Evolutionary conservation across 2,797 vertebrate genomes (phyloP).

Genomic region (Hybognathus amarus): DNA sequence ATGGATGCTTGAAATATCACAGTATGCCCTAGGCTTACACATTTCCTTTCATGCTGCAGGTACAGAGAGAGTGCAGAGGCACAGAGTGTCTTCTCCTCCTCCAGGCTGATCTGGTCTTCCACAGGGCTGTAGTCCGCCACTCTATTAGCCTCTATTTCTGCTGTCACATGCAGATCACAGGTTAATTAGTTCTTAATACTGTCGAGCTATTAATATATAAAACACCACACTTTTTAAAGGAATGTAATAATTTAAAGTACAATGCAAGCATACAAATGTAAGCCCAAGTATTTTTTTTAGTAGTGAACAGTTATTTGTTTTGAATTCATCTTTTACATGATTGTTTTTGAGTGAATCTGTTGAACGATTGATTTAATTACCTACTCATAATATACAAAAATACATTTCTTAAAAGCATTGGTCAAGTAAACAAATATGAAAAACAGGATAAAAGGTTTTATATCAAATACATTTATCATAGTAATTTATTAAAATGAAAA

Average conservation of each 20-base stretch:
- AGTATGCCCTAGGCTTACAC: constrained; percentile 81
- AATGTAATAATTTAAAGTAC: constrained; percentile 70
- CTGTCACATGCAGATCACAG: constrained; percentile 67
- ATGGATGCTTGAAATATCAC: constrained; percentile 82
- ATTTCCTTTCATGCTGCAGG: constrained; percentile 77
- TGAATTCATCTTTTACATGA: not conserved
- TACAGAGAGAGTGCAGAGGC: constrained; percentile 65
- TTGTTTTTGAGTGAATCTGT: not conserved
- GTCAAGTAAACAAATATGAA: too few relatives aligned
- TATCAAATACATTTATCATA: too few relatives aligned
- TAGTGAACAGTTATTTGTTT: not conserved
- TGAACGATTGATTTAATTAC: not conserved
- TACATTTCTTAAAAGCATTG: too few relatives aligned
- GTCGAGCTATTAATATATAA: constrained; percentile 62
- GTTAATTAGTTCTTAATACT: constrained; percentile 73
- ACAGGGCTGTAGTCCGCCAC: constrained; percentile 52
- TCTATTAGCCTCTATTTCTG: constrained; percentile 57
- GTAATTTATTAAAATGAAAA: too few relatives aligned
- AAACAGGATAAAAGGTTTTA: too few relatives aligned
- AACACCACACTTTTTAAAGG: constrained; percentile 65
- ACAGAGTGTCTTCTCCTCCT: not conserved
- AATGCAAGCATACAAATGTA: constrained; percentile 50
- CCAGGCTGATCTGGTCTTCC: constrained; percentile 59
- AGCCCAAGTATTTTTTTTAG: not conserved
- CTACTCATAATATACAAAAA: not conserved